These are phyloP conservation scores for Lydus trimaculatus DNA, from an alignment of 2,888 invertebrate genomes.

Conservation along the genomic window DNA sequence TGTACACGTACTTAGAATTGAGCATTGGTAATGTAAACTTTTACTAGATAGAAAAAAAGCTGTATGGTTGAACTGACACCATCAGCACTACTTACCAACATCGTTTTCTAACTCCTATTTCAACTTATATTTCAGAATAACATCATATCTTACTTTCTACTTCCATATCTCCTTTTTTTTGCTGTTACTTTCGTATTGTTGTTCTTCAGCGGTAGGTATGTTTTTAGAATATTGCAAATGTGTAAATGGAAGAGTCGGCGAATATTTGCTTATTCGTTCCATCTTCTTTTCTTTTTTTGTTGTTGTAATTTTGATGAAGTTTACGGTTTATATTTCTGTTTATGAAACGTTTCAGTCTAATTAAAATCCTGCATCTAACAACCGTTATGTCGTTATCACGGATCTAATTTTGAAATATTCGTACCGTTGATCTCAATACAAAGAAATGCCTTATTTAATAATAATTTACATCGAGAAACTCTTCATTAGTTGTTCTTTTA, in stretches of 20 bases:
- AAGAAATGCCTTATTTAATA: not conserved
- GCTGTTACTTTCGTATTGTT: not conserved
- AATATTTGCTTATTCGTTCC: not conserved
- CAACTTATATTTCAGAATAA: not conserved
- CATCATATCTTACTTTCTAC: not conserved
- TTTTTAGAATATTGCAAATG: conserved; percentile 1
- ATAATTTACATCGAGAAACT: too few relatives aligned
- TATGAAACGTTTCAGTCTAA: not conserved
- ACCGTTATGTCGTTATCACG: not conserved
- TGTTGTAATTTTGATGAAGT: not conserved
- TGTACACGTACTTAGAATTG: conserved; percentile 29
- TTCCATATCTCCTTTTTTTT: not conserved
- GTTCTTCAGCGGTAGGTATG: not conserved
- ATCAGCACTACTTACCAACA: not conserved
- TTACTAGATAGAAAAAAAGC: conserved; percentile 15
- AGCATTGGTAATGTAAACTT: conserved; percentile 31
- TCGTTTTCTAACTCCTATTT: not conserved
- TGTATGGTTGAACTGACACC: not conserved
- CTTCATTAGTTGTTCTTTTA: not conserved
- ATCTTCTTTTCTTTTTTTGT: not conserved
- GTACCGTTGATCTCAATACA: not conserved
- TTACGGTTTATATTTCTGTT: not conserved
- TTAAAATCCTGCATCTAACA: not conserved
- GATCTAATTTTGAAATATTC: not conserved
- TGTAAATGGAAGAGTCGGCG: not conserved